phyloP scores from a whole-genome alignment of 1,140 invertebrate genomes.

The Aradophagus sp. region DNA sequence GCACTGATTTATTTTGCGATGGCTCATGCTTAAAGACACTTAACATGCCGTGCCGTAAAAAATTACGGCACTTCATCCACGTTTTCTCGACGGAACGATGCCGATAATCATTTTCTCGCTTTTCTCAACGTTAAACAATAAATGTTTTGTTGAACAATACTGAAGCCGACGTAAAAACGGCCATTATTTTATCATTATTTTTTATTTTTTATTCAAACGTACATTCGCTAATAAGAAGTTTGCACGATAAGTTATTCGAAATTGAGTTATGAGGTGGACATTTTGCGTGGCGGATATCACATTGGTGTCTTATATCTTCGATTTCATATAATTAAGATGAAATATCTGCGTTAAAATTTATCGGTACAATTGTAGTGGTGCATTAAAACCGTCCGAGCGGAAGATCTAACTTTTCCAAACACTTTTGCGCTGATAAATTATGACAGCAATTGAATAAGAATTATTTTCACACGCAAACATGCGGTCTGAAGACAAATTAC shows the following conservation, averaged over 20 bases:
- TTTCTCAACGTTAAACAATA: too few species aligned
- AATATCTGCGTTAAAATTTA: conserved; percentile 27
- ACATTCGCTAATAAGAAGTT: conserved; percentile 8
- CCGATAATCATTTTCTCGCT: too few species aligned
- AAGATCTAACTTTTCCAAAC: conserved; percentile 18
- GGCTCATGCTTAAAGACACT: conserved; percentile 31
- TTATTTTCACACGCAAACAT: conserved; percentile 40
- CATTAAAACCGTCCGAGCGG: conserved; percentile 3
- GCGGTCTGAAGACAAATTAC: conserved; percentile 38
- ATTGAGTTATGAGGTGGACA: conserved; percentile 26
- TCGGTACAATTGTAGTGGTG: conserved; percentile 4
- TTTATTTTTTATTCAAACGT: conserved; percentile 5
- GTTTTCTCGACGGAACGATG: too few species aligned
- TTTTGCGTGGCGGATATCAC: conserved; percentile 21
- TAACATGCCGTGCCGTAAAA: conserved; percentile 34
- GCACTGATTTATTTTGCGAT: conserved; percentile 25
- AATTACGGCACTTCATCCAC: conserved; percentile 14
- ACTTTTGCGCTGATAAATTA: conserved; percentile 30
- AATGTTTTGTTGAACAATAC: too few species aligned
- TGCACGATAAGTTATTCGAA: conserved; percentile 9
- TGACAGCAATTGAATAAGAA: conserved; percentile 39
- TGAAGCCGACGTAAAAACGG: too few species aligned
- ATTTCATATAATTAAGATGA: conserved; percentile 35
- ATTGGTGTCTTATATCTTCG: conserved; percentile 14
- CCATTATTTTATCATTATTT: not conserved